Evolutionary conservation across 1,140 invertebrate species (phyloP), one percentile per base, ranked within the genome.

Genomic region (Theocolax elegans): DNA sequence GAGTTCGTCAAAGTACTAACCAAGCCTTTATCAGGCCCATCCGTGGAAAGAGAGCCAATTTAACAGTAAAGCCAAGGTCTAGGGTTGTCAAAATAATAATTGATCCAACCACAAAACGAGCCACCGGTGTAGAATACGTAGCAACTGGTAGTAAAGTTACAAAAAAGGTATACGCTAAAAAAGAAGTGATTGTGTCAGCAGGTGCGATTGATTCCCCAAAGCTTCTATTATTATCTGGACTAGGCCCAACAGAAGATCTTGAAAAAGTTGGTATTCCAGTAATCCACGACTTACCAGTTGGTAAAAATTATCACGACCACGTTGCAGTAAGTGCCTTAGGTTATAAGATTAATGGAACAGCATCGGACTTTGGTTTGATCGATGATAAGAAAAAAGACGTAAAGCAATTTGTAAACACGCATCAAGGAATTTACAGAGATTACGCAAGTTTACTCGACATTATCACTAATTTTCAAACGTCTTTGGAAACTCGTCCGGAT

Each of bases 181-280:
- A 85, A 72, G 92, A 93, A 80, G 87, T 94, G 1, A 89, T 94
- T 60, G 74, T 93, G 19, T 87, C 89, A 31, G 90, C 89, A 15
- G 93, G 93, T 1, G 87, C 91, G 0, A 88, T 94, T 46, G 91
- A 92, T 60, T 90, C 91, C 7, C 90, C 92, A 1, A 92, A 94
- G 75, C 76, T 94, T 6, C 82, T 94, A 12, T 89, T 93, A 89
- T 79, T 93, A 7, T 92, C 91, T 1, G 90, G 90, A 63, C 79
- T 91, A 17, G 91, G 91, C 12, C 89, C 90, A 0, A 76, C 74
- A 58, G 82, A 88, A 1, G 86, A 91, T 72, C 79, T 92, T 1
- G 42, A 75, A 15, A 75, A 85, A 25, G 67, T 87, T n/a, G 81
- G 83, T 17, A 82, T 86, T 10, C 71, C 77, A 1, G 74, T 84